Evolutionary conservation across 2,113 vertebrate species (phyloP).

Genomic region (Nannobrachium achirus): DNA sequence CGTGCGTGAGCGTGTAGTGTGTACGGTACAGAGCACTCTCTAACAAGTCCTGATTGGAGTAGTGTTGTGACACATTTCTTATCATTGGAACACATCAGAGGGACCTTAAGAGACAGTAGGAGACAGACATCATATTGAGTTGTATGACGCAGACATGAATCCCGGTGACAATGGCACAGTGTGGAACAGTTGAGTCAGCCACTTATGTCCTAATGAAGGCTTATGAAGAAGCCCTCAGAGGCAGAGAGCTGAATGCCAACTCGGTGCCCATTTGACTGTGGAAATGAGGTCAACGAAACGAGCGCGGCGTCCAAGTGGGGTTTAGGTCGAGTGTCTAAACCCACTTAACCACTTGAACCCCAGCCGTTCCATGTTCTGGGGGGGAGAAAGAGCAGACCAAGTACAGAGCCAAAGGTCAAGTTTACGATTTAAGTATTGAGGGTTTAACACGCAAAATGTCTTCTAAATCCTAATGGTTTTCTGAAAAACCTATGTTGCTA

Average conservation of each 20-base stretch:
- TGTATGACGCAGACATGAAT: slow-evolving; percentile 42
- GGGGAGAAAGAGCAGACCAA: neutral
- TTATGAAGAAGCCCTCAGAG: slow-evolving; percentile 36
- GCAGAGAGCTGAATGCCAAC: slow-evolving; percentile 11
- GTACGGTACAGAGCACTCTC: slow-evolving; percentile 39
- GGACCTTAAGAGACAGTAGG: slow-evolving; percentile 12
- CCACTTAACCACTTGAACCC: no score
- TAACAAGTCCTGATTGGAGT: slow-evolving; percentile 40
- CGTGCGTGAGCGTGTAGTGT: slow-evolving; percentile 28
- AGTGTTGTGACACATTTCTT: slow-evolving; percentile 37
- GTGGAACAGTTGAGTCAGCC: slow-evolving; percentile 33
- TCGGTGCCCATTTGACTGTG: slow-evolving; percentile 9
- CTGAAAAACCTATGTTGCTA: no score
- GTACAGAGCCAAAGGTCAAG: no score
- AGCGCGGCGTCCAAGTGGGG: no score
- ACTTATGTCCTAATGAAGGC: slow-evolving; percentile 41
- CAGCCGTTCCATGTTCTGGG: no score
- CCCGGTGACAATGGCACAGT: slow-evolving; percentile 26
- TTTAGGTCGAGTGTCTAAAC: no score
- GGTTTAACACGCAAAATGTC: no score
- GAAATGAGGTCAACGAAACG: slow-evolving; percentile 31
- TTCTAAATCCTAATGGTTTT: no score
- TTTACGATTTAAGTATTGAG: no score
- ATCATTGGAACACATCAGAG: slow-evolving; percentile 36
- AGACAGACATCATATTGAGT: neutral